Evolutionary conservation across 2,797 vertebrate species (phyloP).

Genomic region (Sphenopsis melanotis): DNA sequence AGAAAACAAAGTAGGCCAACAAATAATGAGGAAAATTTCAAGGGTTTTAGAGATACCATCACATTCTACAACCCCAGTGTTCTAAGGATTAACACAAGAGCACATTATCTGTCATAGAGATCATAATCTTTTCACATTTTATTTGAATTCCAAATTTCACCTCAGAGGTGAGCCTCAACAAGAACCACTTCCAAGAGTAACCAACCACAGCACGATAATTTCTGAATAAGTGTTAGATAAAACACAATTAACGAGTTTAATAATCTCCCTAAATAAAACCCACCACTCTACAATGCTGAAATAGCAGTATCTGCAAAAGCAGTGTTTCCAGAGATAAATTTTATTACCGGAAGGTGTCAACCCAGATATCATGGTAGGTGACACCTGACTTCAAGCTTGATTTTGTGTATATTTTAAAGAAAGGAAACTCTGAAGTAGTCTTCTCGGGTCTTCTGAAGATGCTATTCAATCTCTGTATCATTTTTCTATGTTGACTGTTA

Average conservation of each 20-base stretch:
- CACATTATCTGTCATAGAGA: background rate
- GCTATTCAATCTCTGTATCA: background rate
- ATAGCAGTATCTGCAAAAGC: background rate
- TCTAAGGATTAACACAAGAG: background rate
- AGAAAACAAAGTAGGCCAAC: background rate
- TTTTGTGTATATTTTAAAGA: background rate
- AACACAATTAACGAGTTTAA: background rate
- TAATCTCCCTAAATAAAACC: background rate
- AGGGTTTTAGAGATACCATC: background rate
- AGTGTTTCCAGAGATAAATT: background rate
- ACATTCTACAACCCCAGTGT: background rate
- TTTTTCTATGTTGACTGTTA: background rate
- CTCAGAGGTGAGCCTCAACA: background rate
- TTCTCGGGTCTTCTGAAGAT: background rate
- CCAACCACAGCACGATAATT: background rate
- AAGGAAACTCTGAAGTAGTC: background rate
- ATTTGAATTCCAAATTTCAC: background rate
- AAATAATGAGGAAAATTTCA: background rate
- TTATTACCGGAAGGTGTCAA: background rate
- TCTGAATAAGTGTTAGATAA: background rate
- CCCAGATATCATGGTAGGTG: background rate
- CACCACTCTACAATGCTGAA: background rate
- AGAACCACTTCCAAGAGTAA: constrained; percentile 1
- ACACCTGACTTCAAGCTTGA: background rate
- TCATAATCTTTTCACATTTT: constrained; percentile 9